Conservation (phyloP, 2,797 vertebrate genomes). For the Halcyon leucocephala region DNA sequence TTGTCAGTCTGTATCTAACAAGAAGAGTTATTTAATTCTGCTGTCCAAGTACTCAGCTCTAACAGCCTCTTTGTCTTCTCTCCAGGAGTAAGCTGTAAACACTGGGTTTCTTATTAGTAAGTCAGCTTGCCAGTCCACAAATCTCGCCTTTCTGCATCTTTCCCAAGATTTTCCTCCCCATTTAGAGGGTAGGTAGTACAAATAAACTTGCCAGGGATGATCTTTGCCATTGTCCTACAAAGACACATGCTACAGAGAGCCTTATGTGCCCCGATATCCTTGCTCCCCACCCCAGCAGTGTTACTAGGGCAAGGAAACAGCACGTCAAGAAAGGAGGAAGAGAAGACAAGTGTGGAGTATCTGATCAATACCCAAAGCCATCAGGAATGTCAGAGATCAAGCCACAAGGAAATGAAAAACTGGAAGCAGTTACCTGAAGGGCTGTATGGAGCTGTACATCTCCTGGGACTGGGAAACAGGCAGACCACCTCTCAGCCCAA, state of each 20-base stretch:
- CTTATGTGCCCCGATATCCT: rapidly evolving
- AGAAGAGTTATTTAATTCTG: background rate
- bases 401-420: background rate
- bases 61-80: background rate
- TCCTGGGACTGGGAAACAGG: constrained; percentile 98
- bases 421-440: constrained; percentile 88
- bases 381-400: background rate
- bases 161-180: background rate
- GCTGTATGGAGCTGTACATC: constrained; percentile 95
- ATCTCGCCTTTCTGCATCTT: background rate
- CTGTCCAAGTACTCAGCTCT: background rate
- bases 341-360: background rate
- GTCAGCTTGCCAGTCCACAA: background rate
- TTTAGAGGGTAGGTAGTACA: background rate
- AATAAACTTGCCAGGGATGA: background rate
- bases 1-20: background rate
- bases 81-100: background rate
- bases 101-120: background rate
- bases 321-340: background rate
- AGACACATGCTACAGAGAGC: background rate
- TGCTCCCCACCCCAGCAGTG: background rate
- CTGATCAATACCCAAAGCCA: background rate
- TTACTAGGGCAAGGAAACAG: background rate
- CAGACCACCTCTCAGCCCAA: constrained; percentile 93
- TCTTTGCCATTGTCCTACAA: background rate